Percentiles rank a stretch among this genome's conserved stretches.
Evolutionary conservation across 2,113 vertebrate species (phyloP).

Genomic region (Pantherophis guttatus): DNA sequence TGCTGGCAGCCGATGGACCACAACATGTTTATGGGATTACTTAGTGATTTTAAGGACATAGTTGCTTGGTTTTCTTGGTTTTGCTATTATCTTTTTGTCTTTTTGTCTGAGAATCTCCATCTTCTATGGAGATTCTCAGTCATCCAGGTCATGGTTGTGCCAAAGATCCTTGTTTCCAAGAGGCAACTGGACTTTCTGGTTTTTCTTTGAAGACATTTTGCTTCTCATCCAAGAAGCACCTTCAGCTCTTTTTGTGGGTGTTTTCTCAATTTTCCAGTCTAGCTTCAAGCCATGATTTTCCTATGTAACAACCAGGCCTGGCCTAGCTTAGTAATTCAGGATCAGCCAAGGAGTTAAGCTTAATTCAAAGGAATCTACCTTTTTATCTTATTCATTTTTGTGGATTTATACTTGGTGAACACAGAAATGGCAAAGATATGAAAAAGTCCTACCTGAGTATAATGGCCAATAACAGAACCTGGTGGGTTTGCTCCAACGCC

Average conservation of each 20-base stretch:
- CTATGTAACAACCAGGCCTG: neutral
- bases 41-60: neutral
- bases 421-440: neutral
- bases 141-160: no score
- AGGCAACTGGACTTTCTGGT: no score
- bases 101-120: no score
- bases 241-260: neutral
- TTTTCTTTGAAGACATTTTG: no score
- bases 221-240: no score
- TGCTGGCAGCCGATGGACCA: no score
- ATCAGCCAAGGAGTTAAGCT: neutral
- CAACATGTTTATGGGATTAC: no score
- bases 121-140: no score
- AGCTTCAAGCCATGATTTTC: neutral
- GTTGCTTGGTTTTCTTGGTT: neutral
- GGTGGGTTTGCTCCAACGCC: conserved; percentile 30
- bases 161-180: no score
- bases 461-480: conserved; percentile 36
- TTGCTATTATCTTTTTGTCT: neutral
- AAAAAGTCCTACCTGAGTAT: conserved; percentile 49
- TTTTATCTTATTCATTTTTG: neutral
- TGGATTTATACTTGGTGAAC: neutral
- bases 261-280: neutral
- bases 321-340: neutral
- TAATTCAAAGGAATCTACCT: neutral